Base-by-base conservation (phyloP, 2,797 vertebrate species). In the Chaunax sp. region DNA sequence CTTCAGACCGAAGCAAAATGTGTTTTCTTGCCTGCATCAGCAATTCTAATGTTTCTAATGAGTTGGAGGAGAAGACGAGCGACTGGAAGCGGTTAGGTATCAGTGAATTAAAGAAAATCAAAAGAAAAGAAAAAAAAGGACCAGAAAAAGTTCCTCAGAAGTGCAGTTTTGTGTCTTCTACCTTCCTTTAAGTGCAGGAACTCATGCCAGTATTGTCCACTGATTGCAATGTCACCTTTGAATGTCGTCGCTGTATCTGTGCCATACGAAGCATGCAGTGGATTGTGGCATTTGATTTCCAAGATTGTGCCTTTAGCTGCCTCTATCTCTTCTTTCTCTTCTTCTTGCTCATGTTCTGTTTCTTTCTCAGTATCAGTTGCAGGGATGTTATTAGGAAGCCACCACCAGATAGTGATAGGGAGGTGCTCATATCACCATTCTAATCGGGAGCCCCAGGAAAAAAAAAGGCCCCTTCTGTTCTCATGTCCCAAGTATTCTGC, bases 1-100 rank as follows among this genome's bases (percentile, higher is more conserved):
- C 87, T 88, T 90, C 83, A 93, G 82, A 92, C 87, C 37, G 66
- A 91, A 91, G 92, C 90, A 92, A 91, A 94, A 91, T 78, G 81
- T 81, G 68, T 84, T 88, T 93, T 93, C 82, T 86, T 92, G 92
- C 92, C 74, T 61, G 78, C 84, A 86, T 94, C 93, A 94, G 92
- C 92, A 89, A 85, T 92, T 94, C 90, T 89, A 90, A 89, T 87
- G 79, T 90, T 92, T 91, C 86, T 93, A 93, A 92, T 92, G 90
- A 93, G 89, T 85, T 75, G 69, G 79, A 89, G 80, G 69, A 84
- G 81, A 84, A 85, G 80, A 88, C 53, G 69, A 69, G 77, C 41
- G 30, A 84, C 78, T 83, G 77, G 77, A 80, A 89, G 87, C 65
- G n/a, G 38, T 78, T 74, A 78, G 78, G 82, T 86, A 64, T 78